Conservation (phyloP, 2,797 vertebrate genomes). For the Cyclopterus lumpus region DNA sequence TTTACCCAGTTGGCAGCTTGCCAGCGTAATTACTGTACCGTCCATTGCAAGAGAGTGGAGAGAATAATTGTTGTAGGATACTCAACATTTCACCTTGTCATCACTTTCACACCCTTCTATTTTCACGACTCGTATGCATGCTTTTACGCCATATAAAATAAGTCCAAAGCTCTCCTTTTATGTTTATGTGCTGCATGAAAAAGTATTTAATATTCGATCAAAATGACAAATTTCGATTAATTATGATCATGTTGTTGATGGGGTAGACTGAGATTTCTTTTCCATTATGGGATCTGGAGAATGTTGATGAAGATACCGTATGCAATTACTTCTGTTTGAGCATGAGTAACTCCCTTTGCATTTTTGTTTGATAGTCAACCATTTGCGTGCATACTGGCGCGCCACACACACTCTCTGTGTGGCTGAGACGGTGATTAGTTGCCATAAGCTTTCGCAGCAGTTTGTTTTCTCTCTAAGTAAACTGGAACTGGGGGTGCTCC, state of each 20-base stretch:
- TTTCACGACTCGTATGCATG: slow-evolving; percentile 33
- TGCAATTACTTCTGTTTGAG: slow-evolving; percentile 72
- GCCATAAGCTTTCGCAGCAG: slow-evolving; percentile 45
- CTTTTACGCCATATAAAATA: slow-evolving; percentile 23
- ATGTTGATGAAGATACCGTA: slow-evolving; percentile 49
- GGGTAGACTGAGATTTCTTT: slow-evolving; percentile 51
- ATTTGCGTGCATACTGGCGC: slow-evolving; percentile 3
- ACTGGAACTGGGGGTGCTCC: slow-evolving; percentile 40
- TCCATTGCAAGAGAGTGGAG: slow-evolving; percentile 52
- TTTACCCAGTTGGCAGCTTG: slow-evolving; percentile 63
- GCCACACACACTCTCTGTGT: neutral
- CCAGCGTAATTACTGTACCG: slow-evolving; percentile 70
- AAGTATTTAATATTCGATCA: slow-evolving; percentile 43
- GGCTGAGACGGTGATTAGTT: slow-evolving; percentile 41
- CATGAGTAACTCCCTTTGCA: slow-evolving; percentile 66
- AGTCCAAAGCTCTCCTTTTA: slow-evolving; percentile 1
- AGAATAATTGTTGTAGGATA: slow-evolving; percentile 65
- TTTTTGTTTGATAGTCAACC: slow-evolving; percentile 75
- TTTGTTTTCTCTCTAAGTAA: slow-evolving; percentile 67
- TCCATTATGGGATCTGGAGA: slow-evolving; percentile 37
- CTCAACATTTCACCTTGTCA: slow-evolving; percentile 71
- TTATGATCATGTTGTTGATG: slow-evolving; percentile 59
- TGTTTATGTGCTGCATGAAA: slow-evolving; percentile 13
- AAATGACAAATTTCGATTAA: slow-evolving; percentile 62
- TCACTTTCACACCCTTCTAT: slow-evolving; percentile 50